phyloP scores from a whole-genome alignment of 2,797 vertebrate species.

The Pangasius sanitwongsei region DNA sequence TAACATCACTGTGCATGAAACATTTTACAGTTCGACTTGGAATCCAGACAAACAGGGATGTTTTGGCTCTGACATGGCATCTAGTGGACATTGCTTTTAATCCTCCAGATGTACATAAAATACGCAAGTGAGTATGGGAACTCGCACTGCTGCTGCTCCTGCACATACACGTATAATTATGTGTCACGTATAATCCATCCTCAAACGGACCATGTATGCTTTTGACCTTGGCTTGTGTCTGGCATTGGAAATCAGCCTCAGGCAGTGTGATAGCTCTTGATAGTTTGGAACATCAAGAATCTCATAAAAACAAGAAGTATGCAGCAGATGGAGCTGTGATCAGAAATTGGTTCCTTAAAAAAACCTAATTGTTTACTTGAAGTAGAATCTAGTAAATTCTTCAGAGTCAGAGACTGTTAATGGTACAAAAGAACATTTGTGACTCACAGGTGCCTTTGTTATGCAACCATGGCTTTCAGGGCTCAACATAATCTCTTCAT shows the following conservation, averaged over 20 bases:
- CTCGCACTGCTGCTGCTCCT: not conserved
- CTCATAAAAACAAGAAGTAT: not conserved
- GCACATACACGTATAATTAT: not conserved
- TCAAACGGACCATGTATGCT: not conserved
- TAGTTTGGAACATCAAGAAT: slow-evolving; percentile 8
- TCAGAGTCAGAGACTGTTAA: slow-evolving; percentile 12
- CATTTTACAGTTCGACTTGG: not conserved
- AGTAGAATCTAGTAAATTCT: slow-evolving; percentile 35
- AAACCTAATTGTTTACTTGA: not conserved
- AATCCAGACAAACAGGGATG: not conserved
- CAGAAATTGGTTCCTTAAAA: not conserved
- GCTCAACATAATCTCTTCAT: slow-evolving; percentile 28
- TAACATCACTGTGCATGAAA: not conserved
- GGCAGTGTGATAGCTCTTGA: slow-evolving; percentile 35
- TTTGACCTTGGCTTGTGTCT: slow-evolving; percentile 21
- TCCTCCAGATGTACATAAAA: not conserved
- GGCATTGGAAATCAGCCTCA: slow-evolving; percentile 1
- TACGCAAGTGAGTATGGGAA: not conserved
- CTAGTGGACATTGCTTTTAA: not conserved
- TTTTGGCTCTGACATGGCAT: not conserved
- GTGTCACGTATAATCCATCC: not conserved
- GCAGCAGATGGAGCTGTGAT: not conserved
- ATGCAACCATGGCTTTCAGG: slow-evolving; percentile 35
- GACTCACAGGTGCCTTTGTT: slow-evolving; percentile 27
- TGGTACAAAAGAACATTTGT: slow-evolving; percentile 22